phyloP scores from a whole-genome alignment of 2,113 vertebrate species.

The Apteryx mantelli region DNA sequence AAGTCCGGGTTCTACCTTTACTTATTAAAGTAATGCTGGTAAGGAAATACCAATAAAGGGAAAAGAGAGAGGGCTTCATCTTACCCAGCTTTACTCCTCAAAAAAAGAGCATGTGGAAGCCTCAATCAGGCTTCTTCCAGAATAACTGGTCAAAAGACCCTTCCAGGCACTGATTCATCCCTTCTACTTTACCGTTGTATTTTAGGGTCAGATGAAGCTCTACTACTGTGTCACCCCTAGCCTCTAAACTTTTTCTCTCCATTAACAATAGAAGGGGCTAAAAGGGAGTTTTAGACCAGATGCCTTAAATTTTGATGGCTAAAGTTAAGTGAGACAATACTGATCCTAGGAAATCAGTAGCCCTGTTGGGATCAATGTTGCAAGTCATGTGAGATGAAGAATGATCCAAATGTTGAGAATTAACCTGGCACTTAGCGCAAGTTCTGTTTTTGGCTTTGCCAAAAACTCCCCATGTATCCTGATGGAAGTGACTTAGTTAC shows the following conservation, averaged over 20 bases:
- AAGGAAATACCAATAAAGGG: too few relatives aligned
- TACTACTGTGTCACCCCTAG: not conserved
- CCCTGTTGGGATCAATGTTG: not conserved
- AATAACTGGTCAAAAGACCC: not conserved
- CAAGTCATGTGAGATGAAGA: not conserved
- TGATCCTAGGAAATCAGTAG: not conserved
- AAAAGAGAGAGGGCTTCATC: too few relatives aligned
- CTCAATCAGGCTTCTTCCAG: not conserved
- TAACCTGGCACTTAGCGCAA: not conserved
- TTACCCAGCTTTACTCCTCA: too few relatives aligned
- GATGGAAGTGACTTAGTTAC: not conserved
- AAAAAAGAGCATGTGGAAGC: too few relatives aligned
- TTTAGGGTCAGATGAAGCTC: not conserved
- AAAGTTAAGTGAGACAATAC: not conserved
- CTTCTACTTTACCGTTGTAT: not conserved
- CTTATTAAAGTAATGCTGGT: too few relatives aligned
- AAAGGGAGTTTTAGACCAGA: not conserved
- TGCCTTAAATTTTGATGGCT: not conserved
- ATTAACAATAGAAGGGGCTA: not conserved
- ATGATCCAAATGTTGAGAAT: not conserved
- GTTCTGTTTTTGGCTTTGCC: not conserved
- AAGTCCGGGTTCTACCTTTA: too few relatives aligned
- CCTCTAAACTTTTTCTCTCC: not conserved
- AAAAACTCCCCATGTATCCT: not conserved
- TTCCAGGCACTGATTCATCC: not conserved